These are phyloP conservation scores for Acyrthosiphon pisum DNA, from an alignment of 1,140 invertebrate species.

Conservation along the genomic window DNA sequence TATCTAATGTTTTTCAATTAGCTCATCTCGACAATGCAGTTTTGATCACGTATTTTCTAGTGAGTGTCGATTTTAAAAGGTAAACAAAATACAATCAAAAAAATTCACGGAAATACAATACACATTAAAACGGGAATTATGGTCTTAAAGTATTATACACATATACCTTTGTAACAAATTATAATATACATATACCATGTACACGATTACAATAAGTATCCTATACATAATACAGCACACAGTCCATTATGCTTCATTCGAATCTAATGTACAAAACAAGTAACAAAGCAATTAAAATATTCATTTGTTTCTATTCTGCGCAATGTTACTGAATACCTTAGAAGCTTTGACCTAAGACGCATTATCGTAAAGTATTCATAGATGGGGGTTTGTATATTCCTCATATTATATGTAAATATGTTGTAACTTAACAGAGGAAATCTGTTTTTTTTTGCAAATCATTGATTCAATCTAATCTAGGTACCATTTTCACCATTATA, in stretches of 20 bases:
- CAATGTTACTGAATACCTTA: too few relatives aligned
- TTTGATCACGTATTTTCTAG: neutral
- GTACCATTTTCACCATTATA: too few relatives aligned
- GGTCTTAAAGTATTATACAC: neutral
- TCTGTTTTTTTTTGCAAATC: too few relatives aligned
- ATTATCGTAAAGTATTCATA: too few relatives aligned
- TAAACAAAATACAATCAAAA: neutral
- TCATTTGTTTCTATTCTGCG: too few relatives aligned
- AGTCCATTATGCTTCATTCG: neutral
- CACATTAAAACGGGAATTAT: neutral
- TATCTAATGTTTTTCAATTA: neutral
- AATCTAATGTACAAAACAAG: neutral
- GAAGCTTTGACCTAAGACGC: too few relatives aligned
- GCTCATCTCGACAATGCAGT: neutral
- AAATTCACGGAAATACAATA: neutral
- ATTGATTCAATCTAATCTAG: too few relatives aligned
- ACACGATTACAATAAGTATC: neutral
- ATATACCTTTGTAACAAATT: neutral
- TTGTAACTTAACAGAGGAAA: too few relatives aligned
- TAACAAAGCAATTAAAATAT: too few relatives aligned
- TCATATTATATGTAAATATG: too few relatives aligned
- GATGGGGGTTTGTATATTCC: too few relatives aligned
- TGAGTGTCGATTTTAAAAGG: neutral
- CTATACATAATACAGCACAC: neutral
- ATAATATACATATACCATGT: neutral